Percentiles rank a stretch among this genome's conserved stretches.
These are phyloP conservation scores for Diabrotica virgifera DNA, from an alignment of 1,140 invertebrate genomes.

Conservation along the genomic window DNA sequence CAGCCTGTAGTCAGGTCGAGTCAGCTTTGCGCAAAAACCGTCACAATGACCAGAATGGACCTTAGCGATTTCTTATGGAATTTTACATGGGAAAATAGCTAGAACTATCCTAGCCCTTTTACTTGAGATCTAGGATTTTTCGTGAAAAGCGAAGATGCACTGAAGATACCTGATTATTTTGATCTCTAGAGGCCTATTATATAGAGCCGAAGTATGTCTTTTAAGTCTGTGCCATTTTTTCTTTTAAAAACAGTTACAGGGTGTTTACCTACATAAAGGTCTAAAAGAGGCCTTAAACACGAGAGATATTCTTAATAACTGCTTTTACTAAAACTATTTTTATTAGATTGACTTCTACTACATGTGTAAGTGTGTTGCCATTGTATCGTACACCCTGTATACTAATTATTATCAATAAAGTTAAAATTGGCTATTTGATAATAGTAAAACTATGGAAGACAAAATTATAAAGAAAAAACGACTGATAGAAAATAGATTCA, in stretches of 20 bases:
- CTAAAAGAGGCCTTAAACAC: neutral
- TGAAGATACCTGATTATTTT: conserved; percentile 13
- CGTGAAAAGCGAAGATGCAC: neutral
- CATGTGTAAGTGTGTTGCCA: too few species aligned
- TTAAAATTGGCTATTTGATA: neutral
- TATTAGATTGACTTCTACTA: neutral
- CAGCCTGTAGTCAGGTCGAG: too few species aligned
- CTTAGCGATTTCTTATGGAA: too few species aligned
- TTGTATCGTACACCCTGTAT: too few species aligned
- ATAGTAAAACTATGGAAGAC: too few species aligned
- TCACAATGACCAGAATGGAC: too few species aligned
- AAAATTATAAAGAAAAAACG: too few species aligned
- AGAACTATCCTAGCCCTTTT: too few species aligned
- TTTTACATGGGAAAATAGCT: too few species aligned
- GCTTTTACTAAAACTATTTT: neutral
- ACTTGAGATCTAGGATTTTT: too few species aligned
- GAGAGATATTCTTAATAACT: neutral
- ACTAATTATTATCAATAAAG: neutral
- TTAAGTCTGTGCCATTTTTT: conserved; percentile 15
- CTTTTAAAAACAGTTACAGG: conserved; percentile 1
- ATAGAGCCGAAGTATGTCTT: conserved; percentile 12
- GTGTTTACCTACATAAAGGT: neutral
- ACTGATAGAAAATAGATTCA: too few species aligned
- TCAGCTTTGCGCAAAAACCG: too few species aligned
- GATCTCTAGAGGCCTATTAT: conserved; percentile 16